Conservation (phyloP, 2,113 vertebrate genomes). For the Prionailurus bengalensis region DNA sequence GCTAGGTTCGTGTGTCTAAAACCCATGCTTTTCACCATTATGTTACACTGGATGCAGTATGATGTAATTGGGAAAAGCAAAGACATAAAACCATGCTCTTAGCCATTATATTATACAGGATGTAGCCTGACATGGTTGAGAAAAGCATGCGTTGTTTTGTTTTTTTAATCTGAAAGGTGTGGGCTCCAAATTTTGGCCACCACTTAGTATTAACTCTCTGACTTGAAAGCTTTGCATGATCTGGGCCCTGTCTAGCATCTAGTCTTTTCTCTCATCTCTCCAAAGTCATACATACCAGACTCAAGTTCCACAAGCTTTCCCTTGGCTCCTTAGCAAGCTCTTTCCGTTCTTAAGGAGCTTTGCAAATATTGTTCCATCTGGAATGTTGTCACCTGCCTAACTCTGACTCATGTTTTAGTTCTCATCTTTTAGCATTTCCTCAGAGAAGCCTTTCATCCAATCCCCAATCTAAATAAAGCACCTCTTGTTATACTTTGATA, state of each 20-base stretch:
- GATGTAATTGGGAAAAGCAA: not conserved
- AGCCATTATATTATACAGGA: not conserved
- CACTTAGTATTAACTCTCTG: not conserved
- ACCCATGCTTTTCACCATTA: not conserved
- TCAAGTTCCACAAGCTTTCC: not conserved
- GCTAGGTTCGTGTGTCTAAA: not conserved
- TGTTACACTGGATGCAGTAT: not conserved
- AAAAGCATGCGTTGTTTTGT: not conserved
- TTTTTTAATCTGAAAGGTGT: slow-evolving; percentile 9
- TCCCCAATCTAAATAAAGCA: not conserved
- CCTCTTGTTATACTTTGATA: not conserved
- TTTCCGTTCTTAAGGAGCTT: not conserved
- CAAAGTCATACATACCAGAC: not conserved
- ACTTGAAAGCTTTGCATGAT: not conserved
- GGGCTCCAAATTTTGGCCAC: not conserved
- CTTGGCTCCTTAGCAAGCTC: not conserved
- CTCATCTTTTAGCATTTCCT: not conserved
- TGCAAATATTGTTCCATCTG: slow-evolving; percentile 21
- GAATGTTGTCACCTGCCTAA: not conserved
- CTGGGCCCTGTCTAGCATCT: not conserved
- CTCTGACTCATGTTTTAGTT: not conserved
- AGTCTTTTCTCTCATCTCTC: not conserved
- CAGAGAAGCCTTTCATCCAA: not conserved
- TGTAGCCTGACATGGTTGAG: not conserved
- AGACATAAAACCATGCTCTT: not conserved